A percentile compares a stretch with the other conserved stretches of the same genome.
Conservation (phyloP, 2,797 vertebrate genomes). For the Vipera latastei region DNA sequence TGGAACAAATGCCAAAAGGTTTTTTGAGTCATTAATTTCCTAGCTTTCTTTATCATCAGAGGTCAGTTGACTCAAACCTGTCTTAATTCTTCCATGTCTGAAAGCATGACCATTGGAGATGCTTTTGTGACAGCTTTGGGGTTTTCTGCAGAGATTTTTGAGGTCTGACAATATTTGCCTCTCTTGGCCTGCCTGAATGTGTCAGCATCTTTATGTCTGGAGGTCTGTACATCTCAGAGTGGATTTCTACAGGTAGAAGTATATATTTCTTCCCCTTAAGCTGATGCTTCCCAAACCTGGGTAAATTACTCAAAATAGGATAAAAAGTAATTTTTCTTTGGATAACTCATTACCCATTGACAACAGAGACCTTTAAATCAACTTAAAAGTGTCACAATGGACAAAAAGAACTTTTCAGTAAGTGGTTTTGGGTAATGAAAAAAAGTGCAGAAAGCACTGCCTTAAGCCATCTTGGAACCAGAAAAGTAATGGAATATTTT, state of each 20-base stretch:
- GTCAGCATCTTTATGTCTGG: background rate
- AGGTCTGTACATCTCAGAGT: background rate
- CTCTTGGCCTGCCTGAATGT: background rate
- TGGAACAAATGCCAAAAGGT: constrained; percentile 14
- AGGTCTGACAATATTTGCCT: background rate
- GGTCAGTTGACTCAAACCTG: constrained; percentile 5
- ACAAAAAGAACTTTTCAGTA: background rate
- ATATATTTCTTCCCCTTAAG: background rate
- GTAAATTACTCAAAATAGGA: background rate
- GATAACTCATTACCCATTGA: background rate
- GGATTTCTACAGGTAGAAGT: background rate
- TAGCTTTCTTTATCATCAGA: background rate
- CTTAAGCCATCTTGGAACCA: background rate
- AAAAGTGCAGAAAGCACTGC: background rate
- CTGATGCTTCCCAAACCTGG: background rate
- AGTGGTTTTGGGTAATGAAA: background rate
- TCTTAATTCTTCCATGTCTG: accelerated
- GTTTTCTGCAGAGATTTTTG: background rate
- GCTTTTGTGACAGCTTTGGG: constrained; percentile 1
- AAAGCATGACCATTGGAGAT: background rate
- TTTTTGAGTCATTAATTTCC: background rate
- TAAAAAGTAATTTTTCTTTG: background rate
- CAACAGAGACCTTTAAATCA: background rate
- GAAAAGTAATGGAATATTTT: background rate
- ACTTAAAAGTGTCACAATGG: background rate